A percentile compares a stretch with the other conserved stretches of the same genome.
These are phyloP conservation scores for Dryobota labecula DNA, from an alignment of 2,888 invertebrate species.

Conservation along the genomic window DNA sequence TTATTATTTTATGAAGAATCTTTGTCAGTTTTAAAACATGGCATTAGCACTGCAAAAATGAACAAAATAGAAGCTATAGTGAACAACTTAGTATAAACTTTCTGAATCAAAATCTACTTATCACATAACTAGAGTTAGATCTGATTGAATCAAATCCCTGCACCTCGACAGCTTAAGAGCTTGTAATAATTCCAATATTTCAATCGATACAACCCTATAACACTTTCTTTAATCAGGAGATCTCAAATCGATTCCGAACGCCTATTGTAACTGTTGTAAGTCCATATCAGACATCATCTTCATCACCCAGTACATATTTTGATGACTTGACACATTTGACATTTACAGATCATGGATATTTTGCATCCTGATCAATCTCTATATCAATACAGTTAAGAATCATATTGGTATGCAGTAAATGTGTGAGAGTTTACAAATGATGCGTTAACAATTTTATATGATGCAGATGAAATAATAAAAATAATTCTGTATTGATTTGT, in stretches of 20 bases:
- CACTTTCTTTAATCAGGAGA: slow-evolving; percentile 73
- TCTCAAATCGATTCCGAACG: slow-evolving; percentile 80
- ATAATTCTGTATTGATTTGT: slow-evolving; percentile 11
- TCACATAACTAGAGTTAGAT: slow-evolving; percentile 39
- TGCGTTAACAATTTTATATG: slow-evolving; percentile 39
- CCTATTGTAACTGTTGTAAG: slow-evolving; percentile 78
- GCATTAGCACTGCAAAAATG: not conserved
- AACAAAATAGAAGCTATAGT: not conserved
- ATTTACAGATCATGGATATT: slow-evolving; percentile 38
- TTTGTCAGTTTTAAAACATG: not conserved
- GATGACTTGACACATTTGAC: slow-evolving; percentile 78
- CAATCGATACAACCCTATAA: slow-evolving; percentile 72
- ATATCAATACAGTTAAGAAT: slow-evolving; percentile 33
- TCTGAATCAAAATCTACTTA: slow-evolving; percentile 39
- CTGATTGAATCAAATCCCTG: slow-evolving; percentile 51
- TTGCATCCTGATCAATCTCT: slow-evolving; percentile 23
- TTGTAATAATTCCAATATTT: slow-evolving; percentile 71
- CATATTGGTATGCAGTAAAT: slow-evolving; percentile 33
- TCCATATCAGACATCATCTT: slow-evolving; percentile 79
- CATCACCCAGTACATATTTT: slow-evolving; percentile 73
- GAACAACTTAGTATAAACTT: slow-evolving; percentile 5
- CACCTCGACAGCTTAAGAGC: slow-evolving; percentile 59
- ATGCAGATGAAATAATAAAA: slow-evolving; percentile 30
- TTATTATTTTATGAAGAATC: slow-evolving; percentile 20
- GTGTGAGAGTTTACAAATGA: slow-evolving; percentile 31